Evolutionary conservation across 2,888 invertebrate species (phyloP).

Genomic region (Mactromeris polynyma): DNA sequence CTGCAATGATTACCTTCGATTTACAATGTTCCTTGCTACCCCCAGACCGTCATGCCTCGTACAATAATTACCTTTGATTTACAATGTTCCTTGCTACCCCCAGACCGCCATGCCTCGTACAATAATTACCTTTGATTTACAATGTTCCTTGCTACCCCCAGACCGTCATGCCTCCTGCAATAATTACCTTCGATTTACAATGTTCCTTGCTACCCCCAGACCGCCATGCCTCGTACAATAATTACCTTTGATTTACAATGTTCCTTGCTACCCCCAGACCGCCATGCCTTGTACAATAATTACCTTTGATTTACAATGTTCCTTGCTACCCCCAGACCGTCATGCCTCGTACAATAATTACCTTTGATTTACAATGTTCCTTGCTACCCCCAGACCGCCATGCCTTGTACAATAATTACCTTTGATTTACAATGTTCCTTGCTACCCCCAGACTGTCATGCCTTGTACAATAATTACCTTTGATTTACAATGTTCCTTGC

Average conservation of each 20-base stretch:
- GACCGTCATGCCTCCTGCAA: neutral
- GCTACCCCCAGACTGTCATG: too few relatives aligned
- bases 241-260: conserved; percentile 79
- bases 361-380: conserved; percentile 77
- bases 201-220: too few relatives aligned
- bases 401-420: conserved; percentile 60
- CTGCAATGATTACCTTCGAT: conserved; percentile 66
- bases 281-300: neutral
- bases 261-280: too few relatives aligned
- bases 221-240: neutral
- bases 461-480: conserved; percentile 65
- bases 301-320: conserved; percentile 78
- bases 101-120: too few relatives aligned
- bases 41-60: too few relatives aligned
- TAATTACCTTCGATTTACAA: conserved; percentile 76
- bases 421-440: conserved; percentile 76
- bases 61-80: conserved; percentile 68
- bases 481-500: conserved; percentile 76
- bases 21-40: conserved; percentile 79
- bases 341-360: conserved; percentile 45
- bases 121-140: conserved; percentile 73
- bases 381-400: too few relatives aligned
- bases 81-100: conserved; percentile 80
- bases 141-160: conserved; percentile 78
- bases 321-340: too few relatives aligned